Evolutionary conservation across 2,888 invertebrate species (phyloP).

Genomic region (Polydrusus pterygomalis): DNA sequence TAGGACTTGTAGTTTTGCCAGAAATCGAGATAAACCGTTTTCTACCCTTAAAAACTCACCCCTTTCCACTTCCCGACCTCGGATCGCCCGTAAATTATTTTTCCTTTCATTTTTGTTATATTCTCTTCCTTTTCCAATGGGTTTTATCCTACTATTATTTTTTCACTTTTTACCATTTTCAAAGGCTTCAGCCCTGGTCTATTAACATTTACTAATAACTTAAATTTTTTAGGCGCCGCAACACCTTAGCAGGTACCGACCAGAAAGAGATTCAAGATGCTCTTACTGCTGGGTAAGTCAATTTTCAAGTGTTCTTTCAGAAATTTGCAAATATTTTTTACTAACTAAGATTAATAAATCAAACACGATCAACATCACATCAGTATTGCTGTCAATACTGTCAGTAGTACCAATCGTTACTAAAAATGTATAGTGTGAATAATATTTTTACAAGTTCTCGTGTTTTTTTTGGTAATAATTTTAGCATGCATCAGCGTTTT

Average conservation of each 20-base stretch:
- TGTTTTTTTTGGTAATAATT: conserved; percentile 7
- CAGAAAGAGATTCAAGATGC: conserved; percentile 92
- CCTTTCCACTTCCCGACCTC: too few relatives aligned
- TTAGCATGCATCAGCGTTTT: conserved; percentile 39
- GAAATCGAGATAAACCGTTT: too few relatives aligned
- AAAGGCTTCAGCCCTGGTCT: too few relatives aligned
- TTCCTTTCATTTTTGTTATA: too few relatives aligned
- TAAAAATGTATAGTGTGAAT: conserved; percentile 57
- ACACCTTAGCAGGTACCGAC: conserved; percentile 93
- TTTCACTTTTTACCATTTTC: too few relatives aligned
- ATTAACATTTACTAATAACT: neutral
- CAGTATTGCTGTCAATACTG: too few relatives aligned
- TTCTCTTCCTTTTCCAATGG: too few relatives aligned
- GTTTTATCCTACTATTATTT: too few relatives aligned
- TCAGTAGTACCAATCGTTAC: too few relatives aligned
- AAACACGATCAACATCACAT: neutral
- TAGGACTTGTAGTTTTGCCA: too few relatives aligned
- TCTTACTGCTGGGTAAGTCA: conserved; percentile 83
- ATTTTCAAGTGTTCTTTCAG: neutral
- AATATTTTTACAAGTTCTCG: conserved; percentile 32
- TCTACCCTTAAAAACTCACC: too few relatives aligned
- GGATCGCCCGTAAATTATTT: too few relatives aligned
- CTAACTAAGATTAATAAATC: neutral
- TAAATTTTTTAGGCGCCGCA: conserved; percentile 76
- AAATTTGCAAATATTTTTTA: conserved; percentile 4